Evolutionary conservation across 1,140 invertebrate species (phyloP), one percentile per base, ranked within the genome.

Genomic region (Archivesica marissinica): DNA sequence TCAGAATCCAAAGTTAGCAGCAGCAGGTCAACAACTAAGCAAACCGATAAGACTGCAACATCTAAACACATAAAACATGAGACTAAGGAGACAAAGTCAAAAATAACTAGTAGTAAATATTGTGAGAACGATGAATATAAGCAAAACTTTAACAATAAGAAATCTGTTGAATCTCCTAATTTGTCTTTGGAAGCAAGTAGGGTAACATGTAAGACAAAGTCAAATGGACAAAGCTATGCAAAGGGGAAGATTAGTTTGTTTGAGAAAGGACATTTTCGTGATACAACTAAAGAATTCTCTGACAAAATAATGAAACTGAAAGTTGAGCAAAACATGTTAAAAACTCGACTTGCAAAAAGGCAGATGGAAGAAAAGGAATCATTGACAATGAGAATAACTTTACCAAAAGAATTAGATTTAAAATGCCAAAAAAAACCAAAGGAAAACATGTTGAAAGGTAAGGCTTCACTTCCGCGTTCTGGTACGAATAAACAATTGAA

Each of bases 281-380:
- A 64, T 35, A 64, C 59, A 25, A 64, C 59, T 4, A 64, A 33
- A 35, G 59, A 28, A 9, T 20, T 64, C 30, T 35, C 59, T 35
- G 59, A 64, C 33, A 64, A 64, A 35, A 64, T 64, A 35, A 64
- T 64, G 59, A 35, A 64, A 35, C 30, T 64, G 30, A 64, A 64
- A 64, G 30, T 64, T 17, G 59, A 64, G 59, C 23, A 64, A 35
- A 64, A 64, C 25, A 35, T 64, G 59, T 17, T 64, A 7, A 25
- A 64, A 64, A 33, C 33, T 17, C 13, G 38, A 35, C 59, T 64
- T 64, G 59, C 59, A 64, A 33, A 64, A 35, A 64, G 38, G n/a
- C 59, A 64, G 7, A 25, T 30, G 38, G 15, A 17, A 25, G 59
- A 64, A 35, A 64, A 35, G 3, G 30, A 13, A 20, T 25, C 59